These are phyloP conservation scores for Tragelaphus strepsiceros DNA, from an alignment of 2,113 vertebrate species.

Conservation along the genomic window DNA sequence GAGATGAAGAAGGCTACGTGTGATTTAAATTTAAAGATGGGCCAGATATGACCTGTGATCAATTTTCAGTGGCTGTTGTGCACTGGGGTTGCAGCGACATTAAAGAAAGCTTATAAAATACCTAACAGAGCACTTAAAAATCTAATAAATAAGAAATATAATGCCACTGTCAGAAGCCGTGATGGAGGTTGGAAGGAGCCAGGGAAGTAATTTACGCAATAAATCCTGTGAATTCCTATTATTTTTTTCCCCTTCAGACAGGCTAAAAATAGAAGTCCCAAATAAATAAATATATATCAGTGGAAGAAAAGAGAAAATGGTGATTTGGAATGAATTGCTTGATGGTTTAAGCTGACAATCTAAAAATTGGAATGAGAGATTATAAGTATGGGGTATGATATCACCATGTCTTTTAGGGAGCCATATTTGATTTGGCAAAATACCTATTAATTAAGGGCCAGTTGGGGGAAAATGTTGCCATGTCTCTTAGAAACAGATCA, in stretches of 20 bases:
- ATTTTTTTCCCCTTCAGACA: neutral
- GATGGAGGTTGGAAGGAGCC: slow-evolving; percentile 42
- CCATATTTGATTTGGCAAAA: neutral
- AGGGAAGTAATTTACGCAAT: slow-evolving; percentile 64
- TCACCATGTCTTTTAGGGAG: neutral
- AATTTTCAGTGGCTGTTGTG: neutral
- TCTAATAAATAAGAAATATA: slow-evolving; percentile 64
- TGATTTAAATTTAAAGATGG: slow-evolving; percentile 47
- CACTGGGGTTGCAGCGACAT: slow-evolving; percentile 2
- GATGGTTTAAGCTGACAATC: neutral
- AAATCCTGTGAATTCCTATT: slow-evolving; percentile 70
- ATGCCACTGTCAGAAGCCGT: slow-evolving; percentile 33
- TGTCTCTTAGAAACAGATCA: neutral
- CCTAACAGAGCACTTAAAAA: slow-evolving; percentile 57
- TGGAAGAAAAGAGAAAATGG: slow-evolving; percentile 23
- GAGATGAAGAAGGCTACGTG: neutral
- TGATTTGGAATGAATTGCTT: neutral
- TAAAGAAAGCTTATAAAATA: slow-evolving; percentile 55
- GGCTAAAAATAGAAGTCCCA: slow-evolving; percentile 64
- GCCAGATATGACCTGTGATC: neutral
- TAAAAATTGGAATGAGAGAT: neutral
- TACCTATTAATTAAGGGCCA: neutral
- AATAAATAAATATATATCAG: slow-evolving; percentile 55
- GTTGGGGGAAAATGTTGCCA: neutral
- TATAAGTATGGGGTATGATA: neutral